These are phyloP conservation scores for Propithecus deckenii DNA, from an alignment of 2,797 vertebrate species.

Conservation along the genomic window DNA sequence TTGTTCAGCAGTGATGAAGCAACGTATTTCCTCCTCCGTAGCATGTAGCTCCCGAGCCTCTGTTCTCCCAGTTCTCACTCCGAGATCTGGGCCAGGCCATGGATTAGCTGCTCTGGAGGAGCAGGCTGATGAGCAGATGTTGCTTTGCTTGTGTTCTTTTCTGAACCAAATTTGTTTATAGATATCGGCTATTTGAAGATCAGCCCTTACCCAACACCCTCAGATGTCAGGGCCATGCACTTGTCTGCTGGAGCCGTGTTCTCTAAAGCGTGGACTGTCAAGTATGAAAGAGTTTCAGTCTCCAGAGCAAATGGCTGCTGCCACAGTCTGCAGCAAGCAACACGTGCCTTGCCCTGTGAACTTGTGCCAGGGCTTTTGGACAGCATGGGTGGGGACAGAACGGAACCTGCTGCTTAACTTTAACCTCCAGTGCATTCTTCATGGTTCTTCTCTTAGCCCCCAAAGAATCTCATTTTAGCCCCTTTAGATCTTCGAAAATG, in stretches of 20 bases:
- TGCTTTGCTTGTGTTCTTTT: background rate
- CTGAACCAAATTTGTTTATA: background rate
- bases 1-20: background rate
- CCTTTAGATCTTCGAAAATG: background rate
- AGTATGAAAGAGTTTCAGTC: background rate
- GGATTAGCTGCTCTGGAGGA: background rate
- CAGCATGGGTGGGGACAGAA: background rate
- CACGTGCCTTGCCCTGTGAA: background rate
- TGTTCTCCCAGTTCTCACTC: background rate
- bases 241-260: fast-evolving
- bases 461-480: background rate
- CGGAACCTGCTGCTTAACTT: background rate
- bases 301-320: background rate
- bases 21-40: background rate
- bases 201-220: background rate
- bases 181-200: background rate
- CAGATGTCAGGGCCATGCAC: background rate
- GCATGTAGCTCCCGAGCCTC: background rate
- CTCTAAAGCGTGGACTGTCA: background rate
- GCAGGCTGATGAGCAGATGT: background rate
- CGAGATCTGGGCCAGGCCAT: background rate
- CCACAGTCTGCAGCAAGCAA: background rate
- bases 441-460: background rate
- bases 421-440: background rate
- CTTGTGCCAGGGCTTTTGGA: background rate